Conservation (phyloP, 1,140 invertebrate species). For the Hycleus phaleratus region DNA sequence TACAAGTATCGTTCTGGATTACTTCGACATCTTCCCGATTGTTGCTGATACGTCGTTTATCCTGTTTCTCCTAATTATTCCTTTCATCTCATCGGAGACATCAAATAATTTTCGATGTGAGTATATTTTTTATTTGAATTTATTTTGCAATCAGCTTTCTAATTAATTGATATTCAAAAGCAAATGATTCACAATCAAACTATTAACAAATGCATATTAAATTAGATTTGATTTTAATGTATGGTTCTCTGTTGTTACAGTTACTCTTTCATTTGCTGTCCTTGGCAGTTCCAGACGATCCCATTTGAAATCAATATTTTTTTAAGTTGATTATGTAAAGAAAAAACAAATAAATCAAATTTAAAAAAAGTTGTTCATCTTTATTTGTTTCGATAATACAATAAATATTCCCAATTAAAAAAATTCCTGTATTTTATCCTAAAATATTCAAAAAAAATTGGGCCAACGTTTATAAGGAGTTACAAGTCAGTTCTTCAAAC, state of each 20-base stretch:
- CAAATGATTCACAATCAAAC: no score
- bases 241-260: conserved; percentile 9
- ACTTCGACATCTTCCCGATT: conserved; percentile 14
- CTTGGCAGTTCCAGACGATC: neutral
- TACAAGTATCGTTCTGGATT: conserved; percentile 16
- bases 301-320: no score
- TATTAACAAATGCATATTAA: no score
- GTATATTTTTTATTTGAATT: no score
- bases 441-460: conserved; percentile 1
- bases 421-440: neutral
- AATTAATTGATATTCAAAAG: no score
- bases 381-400: neutral
- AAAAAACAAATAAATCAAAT: conserved; percentile 1
- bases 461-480: conserved; percentile 10
- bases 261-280: neutral
- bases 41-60: conserved; percentile 1
- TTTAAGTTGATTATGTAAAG: neutral
- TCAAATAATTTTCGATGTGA: no score
- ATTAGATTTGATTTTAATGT: neutral
- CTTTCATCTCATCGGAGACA: neutral
- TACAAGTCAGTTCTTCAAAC: neutral
- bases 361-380: conserved; percentile 2
- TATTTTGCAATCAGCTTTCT: no score
- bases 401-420: neutral
- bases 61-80: neutral